A percentile compares a stretch with the other conserved stretches of the same genome.
Conservation (phyloP, 2,113 vertebrate genomes). For the Pelmatolapia mariae region DNA sequence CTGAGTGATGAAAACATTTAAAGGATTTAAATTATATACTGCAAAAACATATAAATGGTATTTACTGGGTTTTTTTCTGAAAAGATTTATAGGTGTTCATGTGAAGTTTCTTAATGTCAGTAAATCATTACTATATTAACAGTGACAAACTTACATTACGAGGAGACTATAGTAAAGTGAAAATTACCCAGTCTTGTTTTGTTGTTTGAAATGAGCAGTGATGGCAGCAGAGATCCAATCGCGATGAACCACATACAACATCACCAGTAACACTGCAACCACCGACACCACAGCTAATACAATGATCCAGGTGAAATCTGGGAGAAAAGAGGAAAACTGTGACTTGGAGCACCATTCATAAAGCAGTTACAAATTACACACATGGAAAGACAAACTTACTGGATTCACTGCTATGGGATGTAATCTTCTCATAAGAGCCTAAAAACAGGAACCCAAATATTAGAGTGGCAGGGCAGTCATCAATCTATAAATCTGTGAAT, state of each 20-base stretch:
- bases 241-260: background rate
- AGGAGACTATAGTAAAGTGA: background rate
- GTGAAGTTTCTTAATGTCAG: background rate
- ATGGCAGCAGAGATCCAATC: background rate
- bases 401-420: background rate
- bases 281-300: background rate
- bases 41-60: accelerated
- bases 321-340: background rate
- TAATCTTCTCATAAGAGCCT: background rate
- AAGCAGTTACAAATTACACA: background rate
- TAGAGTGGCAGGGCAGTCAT: background rate
- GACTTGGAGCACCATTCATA: accelerated
- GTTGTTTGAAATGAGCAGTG: background rate
- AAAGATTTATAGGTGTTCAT: background rate
- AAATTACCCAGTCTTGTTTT: background rate
- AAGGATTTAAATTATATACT: background rate
- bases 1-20: background rate
- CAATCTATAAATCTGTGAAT: background rate
- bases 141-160: background rate
- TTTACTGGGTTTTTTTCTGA: accelerated
- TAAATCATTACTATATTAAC: background rate
- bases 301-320: background rate
- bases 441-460: background rate
- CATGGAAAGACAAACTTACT: background rate
- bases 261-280: background rate